Percentiles rank a stretch among this genome's conserved stretches.
Conservation (phyloP, 2,797 vertebrate species). For the Tadarida brasiliensis region DNA sequence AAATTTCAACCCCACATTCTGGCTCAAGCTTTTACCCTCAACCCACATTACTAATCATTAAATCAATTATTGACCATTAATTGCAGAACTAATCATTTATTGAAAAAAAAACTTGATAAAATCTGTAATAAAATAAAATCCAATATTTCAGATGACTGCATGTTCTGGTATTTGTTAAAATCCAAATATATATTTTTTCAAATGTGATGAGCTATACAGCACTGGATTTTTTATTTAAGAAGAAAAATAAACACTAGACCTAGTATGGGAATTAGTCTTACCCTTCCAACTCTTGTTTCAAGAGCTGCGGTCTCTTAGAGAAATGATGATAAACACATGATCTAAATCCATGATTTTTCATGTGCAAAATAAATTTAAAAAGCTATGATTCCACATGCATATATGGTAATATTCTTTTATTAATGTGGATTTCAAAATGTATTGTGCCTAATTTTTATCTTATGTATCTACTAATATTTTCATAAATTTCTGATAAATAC, state of each 20-base stretch:
- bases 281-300: not conserved
- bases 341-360: not conserved
- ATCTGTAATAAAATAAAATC: not conserved
- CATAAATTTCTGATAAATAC: not conserved
- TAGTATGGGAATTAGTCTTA: not conserved
- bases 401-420: not conserved
- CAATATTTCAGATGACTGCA: conserved; percentile 6
- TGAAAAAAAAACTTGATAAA: not conserved
- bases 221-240: conserved; percentile 20
- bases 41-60: not conserved
- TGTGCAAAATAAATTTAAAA: not conserved
- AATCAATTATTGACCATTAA: not conserved
- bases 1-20: not conserved
- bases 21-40: not conserved
- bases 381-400: conserved; percentile 14
- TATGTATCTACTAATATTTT: not conserved
- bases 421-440: not conserved
- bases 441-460: conserved; percentile 19
- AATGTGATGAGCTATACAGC: not conserved
- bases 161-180: not conserved
- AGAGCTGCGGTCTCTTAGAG: not conserved
- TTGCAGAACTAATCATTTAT: not conserved
- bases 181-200: not conserved
- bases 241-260: not conserved
- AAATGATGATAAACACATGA: not conserved